These are phyloP conservation scores for Mesorhabditis belari DNA, from an alignment of 2,888 invertebrate genomes.

Conservation along the genomic window DNA sequence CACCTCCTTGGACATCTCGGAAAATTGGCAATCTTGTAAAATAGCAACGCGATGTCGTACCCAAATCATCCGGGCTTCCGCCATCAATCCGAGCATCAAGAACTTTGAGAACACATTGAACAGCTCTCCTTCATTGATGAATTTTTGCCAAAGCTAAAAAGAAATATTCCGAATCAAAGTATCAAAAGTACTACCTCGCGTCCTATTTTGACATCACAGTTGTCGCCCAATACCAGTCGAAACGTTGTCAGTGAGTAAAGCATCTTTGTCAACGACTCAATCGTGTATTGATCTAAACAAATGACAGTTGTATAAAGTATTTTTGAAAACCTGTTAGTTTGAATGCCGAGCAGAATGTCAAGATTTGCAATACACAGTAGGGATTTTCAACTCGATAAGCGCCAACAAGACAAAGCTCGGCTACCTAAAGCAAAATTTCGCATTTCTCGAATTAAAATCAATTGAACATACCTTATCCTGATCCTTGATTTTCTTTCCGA, in stretches of 20 bases:
- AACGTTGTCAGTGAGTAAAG: neutral
- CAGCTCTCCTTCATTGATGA: neutral
- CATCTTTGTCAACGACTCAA: neutral
- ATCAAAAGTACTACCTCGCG: neutral
- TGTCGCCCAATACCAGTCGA: neutral
- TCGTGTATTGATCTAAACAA: too few relatives aligned
- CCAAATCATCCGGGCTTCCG: neutral
- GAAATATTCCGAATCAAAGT: neutral
- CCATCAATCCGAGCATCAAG: neutral
- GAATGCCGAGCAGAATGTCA: neutral
- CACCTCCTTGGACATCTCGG: neutral
- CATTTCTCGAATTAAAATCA: neutral
- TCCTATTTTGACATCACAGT: neutral
- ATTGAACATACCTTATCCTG: neutral
- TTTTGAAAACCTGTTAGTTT: neutral
- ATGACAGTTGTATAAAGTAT: neutral
- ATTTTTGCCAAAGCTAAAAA: neutral
- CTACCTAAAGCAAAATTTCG: neutral
- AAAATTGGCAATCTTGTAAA: neutral
- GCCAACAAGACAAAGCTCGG: neutral
- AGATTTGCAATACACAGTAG: neutral
- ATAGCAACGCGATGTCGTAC: neutral
- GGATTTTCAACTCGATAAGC: neutral
- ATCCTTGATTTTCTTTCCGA: neutral
- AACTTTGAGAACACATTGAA: neutral